phyloP scores from a whole-genome alignment of 2,113 vertebrate genomes.

The Prunella himalayana region DNA sequence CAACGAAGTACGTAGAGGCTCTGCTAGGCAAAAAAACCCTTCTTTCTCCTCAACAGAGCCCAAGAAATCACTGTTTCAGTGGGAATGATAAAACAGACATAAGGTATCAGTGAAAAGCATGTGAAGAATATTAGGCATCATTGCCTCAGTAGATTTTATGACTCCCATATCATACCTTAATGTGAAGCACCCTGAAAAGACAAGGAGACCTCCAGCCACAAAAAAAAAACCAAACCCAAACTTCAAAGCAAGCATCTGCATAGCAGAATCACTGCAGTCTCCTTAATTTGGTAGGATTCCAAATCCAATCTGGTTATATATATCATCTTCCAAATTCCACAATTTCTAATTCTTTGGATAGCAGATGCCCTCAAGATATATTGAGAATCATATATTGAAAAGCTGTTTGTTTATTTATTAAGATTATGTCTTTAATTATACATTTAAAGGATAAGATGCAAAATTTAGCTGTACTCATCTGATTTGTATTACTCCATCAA shows the following conservation, averaged over 20 bases:
- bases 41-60: conserved; percentile 24
- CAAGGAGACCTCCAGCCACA: conserved; percentile 24
- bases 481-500: background rate
- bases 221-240: background rate
- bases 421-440: conserved; percentile 38
- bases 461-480: background rate
- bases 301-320: conserved; percentile 50
- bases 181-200: conserved; percentile 37
- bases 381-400: background rate
- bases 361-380: conserved; percentile 26
- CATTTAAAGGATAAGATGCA: background rate
- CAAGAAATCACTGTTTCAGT: conserved; percentile 47
- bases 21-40: conserved; percentile 21
- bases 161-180: conserved; percentile 51
- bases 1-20: conserved; percentile 48
- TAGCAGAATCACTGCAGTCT: conserved; percentile 56
- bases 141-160: conserved; percentile 52
- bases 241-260: conserved; percentile 70
- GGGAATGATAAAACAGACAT: conserved; percentile 46
- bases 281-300: conserved; percentile 61
- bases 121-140: conserved; percentile 56
- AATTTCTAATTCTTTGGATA: conserved; percentile 48
- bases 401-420: conserved; percentile 24
- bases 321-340: conserved; percentile 43
- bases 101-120: conserved; percentile 60